Evolutionary conservation across 1,140 invertebrate species (phyloP).

Genomic region (Steinernema feltiae): DNA sequence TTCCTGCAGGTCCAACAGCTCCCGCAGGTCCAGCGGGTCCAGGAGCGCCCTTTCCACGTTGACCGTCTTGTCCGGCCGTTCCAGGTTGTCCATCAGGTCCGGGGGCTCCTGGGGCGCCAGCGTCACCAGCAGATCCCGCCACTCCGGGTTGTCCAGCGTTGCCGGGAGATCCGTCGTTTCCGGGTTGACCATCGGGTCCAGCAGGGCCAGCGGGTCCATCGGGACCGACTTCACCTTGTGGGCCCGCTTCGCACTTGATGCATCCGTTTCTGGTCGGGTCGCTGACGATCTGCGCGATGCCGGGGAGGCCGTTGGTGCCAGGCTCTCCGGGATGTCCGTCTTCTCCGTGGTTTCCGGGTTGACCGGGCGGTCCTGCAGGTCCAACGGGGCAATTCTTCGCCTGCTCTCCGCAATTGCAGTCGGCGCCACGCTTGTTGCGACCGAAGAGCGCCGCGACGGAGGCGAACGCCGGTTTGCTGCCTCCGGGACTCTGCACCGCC

Average conservation of each 20-base stretch:
- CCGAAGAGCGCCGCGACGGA: constrained; percentile 18
- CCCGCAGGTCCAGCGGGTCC: constrained; percentile 12
- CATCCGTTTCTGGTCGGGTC: constrained; percentile 23
- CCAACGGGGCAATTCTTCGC: constrained; percentile 38
- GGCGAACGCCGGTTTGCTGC: background rate
- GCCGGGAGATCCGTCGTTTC: constrained; percentile 21
- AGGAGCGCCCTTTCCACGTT: background rate
- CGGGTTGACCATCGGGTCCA: constrained; percentile 20
- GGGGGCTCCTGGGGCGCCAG: constrained; percentile 19
- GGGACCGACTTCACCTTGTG: constrained; percentile 12
- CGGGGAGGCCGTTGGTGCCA: constrained; percentile 45
- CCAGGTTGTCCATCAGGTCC: constrained; percentile 26
- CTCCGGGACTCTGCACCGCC: background rate
- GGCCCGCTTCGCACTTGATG: constrained; percentile 33
- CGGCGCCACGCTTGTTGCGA: constrained; percentile 19
- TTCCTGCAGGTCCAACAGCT: constrained; percentile 26
- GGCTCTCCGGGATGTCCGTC: constrained; percentile 44
- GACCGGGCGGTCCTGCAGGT: constrained; percentile 42
- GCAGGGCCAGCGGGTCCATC: constrained; percentile 4
- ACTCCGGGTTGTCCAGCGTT: constrained; percentile 25
- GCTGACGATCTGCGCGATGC: constrained; percentile 30
- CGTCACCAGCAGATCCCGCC: constrained; percentile 29
- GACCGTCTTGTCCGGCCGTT: constrained; percentile 15
- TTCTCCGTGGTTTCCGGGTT: constrained; percentile 43
- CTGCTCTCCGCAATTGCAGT: constrained; percentile 29